Percentiles rank a stretch among this genome's conserved stretches.
phyloP scores from a whole-genome alignment of 64 coral and sea anemone species.

The Dendrophyllia cribrosa region DNA sequence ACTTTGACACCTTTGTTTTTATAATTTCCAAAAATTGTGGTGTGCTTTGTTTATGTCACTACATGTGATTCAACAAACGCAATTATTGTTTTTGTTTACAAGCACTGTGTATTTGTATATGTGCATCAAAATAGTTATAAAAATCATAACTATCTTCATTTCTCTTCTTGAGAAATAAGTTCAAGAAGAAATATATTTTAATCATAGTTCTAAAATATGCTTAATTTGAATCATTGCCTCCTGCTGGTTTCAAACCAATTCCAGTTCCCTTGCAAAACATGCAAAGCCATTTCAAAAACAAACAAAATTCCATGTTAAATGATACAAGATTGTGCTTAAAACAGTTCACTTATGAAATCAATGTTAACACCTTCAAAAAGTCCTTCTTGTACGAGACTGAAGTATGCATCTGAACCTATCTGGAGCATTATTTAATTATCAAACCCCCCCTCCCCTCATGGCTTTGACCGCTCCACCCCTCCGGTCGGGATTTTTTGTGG shows the following conservation, averaged over 20 bases:
- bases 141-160: slow-evolving; percentile 5
- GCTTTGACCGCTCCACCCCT: slow-evolving; percentile 1
- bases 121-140: slow-evolving; percentile 5
- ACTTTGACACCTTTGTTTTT: no score
- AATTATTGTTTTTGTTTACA: no score
- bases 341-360: slow-evolving; percentile 4
- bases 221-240: slow-evolving; percentile 1
- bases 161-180: neutral
- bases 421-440: slow-evolving; percentile 5
- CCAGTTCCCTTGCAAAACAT: slow-evolving; percentile 3
- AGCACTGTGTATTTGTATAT: neutral
- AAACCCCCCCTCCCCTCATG: neutral
- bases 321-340: slow-evolving; percentile 4
- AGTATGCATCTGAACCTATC: slow-evolving; percentile 3
- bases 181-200: slow-evolving; percentile 2
- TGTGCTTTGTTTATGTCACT: no score
- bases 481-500: slow-evolving; percentile 2
- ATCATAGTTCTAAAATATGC: slow-evolving; percentile 1
- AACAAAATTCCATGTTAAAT: slow-evolving; percentile 5
- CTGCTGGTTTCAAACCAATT: neutral
- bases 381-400: neutral
- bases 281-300: neutral
- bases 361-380: slow-evolving; percentile 1
- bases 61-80: no score
- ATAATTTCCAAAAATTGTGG: no score